Evolutionary conservation across 2,888 invertebrate genomes (phyloP).

Genomic region (Ennomos fuscantarius): DNA sequence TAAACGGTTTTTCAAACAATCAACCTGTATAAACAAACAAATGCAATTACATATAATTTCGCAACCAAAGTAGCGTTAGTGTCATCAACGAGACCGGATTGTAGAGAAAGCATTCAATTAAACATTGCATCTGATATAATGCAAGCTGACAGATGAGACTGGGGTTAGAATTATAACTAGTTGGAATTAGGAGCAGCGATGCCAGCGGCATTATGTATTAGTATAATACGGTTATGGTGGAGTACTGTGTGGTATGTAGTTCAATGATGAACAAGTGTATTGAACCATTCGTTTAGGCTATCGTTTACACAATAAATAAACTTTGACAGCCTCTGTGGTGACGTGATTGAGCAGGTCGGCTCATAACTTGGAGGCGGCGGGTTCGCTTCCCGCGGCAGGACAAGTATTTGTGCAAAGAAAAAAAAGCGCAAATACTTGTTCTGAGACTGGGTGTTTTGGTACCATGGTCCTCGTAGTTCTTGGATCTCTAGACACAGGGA

Average conservation of each 20-base stretch:
- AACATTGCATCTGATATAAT: conserved; percentile 43
- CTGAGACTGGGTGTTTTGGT: too few species aligned
- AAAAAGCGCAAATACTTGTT: too few species aligned
- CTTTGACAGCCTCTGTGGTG: too few species aligned
- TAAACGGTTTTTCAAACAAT: too few species aligned
- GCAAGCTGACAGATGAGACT: conserved; percentile 39
- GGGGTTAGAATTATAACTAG: conserved; percentile 27
- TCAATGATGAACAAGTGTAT: too few species aligned
- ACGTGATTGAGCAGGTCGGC: too few species aligned
- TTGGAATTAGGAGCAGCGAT: conserved; percentile 21
- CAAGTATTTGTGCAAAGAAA: too few species aligned
- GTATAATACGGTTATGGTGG: conserved; percentile 10
- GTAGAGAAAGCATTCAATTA: conserved; percentile 65
- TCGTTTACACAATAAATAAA: neutral
- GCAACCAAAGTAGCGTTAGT: conserved; percentile 52
- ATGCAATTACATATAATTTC: conserved; percentile 43
- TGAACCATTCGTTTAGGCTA: neutral
- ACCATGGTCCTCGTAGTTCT: too few species aligned
- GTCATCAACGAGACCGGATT: conserved; percentile 54
- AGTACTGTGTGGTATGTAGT: neutral
- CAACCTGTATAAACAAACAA: conserved; percentile 28
- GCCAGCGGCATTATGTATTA: neutral
- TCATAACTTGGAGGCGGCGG: too few species aligned
- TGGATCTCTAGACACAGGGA: too few species aligned
- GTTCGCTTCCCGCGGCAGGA: too few species aligned